Evolutionary conservation across 64 coral and sea anemone species (phyloP), one percentile per base, ranked within the genome.

Genomic region (Dendrophyllia cribrosa): DNA sequence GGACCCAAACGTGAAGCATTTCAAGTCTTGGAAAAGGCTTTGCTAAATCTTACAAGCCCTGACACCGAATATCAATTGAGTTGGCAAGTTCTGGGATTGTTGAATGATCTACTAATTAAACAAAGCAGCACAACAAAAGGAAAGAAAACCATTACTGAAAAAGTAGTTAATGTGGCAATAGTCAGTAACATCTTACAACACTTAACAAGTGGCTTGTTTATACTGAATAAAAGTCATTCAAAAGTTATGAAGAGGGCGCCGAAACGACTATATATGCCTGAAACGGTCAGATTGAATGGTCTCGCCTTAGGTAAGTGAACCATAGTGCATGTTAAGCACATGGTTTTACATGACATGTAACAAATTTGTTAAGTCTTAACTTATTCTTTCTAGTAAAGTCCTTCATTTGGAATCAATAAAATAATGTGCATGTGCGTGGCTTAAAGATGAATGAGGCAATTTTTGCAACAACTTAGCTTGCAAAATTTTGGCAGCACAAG

Each of bases 281-380:
- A 78, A 9, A 52, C 51, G 17, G 56, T 78, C 58, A n/a, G 20
- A 23, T 78, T 49, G 75, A 48, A 61, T 13, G 53, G 77, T 21
- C 77, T 79, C 34, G 77, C 58, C 77, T 79, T 79, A 43, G 77
- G 77, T 79, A 61, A 79, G 53, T 79, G 77, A 79, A 79, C 56
- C 23, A 34, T 22, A 9, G 23, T 79, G 53, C 60, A 79, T 64
- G 61, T 64, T 64, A n/a, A n/a, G 61, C 47, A 75, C 45, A 75
- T 75, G 44, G 14, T 13, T 75, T 56, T 56, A 56, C 53, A 12
- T 56, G 53, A 56, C 5, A 6, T 56, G 7, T 56, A 56, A 56
- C 53, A 56, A 56, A 56, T 56, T 56, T 56, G 53, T 12, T 1
- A 56, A 56, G 53, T 56, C 53, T 56, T 56, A 56, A 56, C 53